Evolutionary conservation across 1,140 invertebrate genomes (phyloP).

Genomic region (Drosophila bocki): DNA sequence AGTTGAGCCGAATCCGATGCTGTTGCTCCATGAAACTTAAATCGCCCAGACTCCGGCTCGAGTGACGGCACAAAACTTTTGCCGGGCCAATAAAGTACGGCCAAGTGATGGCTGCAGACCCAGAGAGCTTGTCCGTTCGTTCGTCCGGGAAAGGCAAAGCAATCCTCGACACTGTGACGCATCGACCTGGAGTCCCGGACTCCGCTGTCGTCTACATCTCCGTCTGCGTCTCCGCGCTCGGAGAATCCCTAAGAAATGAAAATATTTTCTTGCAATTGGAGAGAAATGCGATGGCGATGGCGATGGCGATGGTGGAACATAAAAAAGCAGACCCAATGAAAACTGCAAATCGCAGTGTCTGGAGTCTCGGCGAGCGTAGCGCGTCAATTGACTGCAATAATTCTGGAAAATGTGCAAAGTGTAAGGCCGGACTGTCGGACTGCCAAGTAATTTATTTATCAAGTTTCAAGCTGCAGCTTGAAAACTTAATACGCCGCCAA

Average conservation of each 20-base stretch:
- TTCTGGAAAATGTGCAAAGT: constrained; percentile 77
- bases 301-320: constrained; percentile 5
- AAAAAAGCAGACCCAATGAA: constrained; percentile 47
- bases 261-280: constrained; percentile 66
- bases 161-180: constrained; percentile 28
- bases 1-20: constrained; percentile 6
- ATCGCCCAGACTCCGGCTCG: constrained; percentile 50
- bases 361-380: constrained; percentile 28
- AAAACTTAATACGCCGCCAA: constrained; percentile 81
- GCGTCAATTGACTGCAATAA: constrained; percentile 83
- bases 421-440: constrained; percentile 48
- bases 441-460: constrained; percentile 81
- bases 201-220: not conserved
- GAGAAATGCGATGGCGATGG: constrained; percentile 1
- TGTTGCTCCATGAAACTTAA: constrained; percentile 51
- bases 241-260: constrained; percentile 55
- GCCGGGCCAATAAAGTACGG: constrained; percentile 57
- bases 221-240: not conserved
- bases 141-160: constrained; percentile 10
- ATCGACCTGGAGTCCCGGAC: constrained; percentile 11
- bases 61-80: constrained; percentile 62
- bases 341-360: constrained; percentile 61
- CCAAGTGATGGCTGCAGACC: constrained; percentile 23
- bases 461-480: constrained; percentile 80
- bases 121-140: not conserved